phyloP scores from a whole-genome alignment of 2,888 invertebrate genomes.

The Oligia fasciuncula region DNA sequence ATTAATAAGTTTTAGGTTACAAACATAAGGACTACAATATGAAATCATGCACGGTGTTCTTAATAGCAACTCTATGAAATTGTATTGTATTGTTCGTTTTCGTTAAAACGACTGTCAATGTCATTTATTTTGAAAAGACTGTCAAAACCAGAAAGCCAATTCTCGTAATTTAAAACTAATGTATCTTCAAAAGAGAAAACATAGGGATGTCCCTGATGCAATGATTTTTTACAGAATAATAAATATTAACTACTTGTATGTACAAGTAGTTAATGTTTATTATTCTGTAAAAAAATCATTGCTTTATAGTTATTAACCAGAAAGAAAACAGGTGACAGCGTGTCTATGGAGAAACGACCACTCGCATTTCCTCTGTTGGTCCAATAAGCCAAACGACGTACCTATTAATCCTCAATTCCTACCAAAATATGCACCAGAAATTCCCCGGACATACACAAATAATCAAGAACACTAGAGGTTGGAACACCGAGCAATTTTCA shows the following conservation, averaged over 20 bases:
- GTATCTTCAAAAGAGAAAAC: too few species aligned
- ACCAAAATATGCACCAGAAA: constrained; percentile 11
- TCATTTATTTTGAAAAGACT: not conserved
- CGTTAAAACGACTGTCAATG: not conserved
- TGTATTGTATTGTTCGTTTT: not conserved
- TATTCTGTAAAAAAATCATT: too few species aligned
- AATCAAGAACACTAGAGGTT: constrained; percentile 50
- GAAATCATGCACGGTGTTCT: not conserved
- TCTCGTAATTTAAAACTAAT: too few species aligned
- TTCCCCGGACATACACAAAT: constrained; percentile 30
- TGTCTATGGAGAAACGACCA: too few species aligned
- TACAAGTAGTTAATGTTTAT: too few species aligned
- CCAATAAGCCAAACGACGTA: not conserved
- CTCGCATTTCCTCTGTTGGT: too few species aligned
- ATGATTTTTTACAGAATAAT: too few species aligned
- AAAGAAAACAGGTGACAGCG: too few species aligned
- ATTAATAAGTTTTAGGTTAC: not conserved
- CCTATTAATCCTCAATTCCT: not conserved
- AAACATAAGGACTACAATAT: not conserved
- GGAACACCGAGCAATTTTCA: constrained; percentile 52
- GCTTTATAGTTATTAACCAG: too few species aligned
- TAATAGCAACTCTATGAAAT: not conserved
- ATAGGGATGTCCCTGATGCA: too few species aligned
- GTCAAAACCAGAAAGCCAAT: not conserved
- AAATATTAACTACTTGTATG: too few species aligned